phyloP scores from a whole-genome alignment of 2,888 invertebrate species.

The Sepioteuthis lessoniana region DNA sequence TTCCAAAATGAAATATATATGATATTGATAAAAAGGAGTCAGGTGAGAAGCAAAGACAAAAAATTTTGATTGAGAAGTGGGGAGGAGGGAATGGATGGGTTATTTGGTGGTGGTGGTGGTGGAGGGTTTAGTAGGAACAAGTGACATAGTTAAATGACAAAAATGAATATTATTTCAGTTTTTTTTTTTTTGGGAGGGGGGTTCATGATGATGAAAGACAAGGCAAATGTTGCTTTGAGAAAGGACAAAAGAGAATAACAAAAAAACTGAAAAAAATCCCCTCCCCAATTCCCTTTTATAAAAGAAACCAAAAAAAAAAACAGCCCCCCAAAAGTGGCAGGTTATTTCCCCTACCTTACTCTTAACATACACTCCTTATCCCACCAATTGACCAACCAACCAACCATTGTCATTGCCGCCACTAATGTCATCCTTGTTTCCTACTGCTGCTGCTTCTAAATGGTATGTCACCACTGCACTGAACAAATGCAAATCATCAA shows the following conservation, averaged over 20 bases:
- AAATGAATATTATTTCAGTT: neutral
- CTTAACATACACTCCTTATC: neutral
- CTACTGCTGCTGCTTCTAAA: neutral
- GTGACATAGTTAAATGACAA: neutral
- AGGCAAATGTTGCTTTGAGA: neutral
- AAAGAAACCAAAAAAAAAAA: neutral
- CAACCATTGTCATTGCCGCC: neutral
- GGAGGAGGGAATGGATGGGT: neutral
- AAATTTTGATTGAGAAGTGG: neutral
- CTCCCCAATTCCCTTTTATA: neutral
- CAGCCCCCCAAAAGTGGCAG: neutral
- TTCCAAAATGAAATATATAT: neutral
- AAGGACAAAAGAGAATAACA: neutral
- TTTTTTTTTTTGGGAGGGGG: neutral
- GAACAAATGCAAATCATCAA: slow-evolving; percentile 36
- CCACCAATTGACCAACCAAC: slow-evolving; percentile 2
- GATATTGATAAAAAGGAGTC: neutral
- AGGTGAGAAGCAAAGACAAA: neutral
- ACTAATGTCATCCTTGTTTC: neutral
- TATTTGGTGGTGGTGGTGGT: neutral
- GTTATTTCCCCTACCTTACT: neutral
- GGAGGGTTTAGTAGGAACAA: neutral
- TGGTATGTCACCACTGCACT: neutral
- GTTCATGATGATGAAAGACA: neutral
- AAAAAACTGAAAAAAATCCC: neutral